Evolutionary conservation across 2,113 vertebrate species (phyloP).

Genomic region (Aviceda subcristata): DNA sequence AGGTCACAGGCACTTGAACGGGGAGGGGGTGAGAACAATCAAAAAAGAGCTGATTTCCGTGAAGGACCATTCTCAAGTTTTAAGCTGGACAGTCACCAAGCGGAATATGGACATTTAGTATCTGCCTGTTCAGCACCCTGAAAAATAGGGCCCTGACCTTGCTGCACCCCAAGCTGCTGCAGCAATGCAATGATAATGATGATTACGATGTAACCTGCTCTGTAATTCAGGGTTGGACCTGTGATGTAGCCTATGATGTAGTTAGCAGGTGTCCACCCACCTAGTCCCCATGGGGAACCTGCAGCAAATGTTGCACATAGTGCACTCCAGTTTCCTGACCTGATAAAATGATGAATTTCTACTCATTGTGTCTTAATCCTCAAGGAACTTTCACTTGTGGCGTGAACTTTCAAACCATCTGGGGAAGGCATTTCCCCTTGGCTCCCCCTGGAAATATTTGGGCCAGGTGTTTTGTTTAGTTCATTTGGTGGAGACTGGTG

Average conservation of each 20-base stretch:
- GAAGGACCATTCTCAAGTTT: background rate
- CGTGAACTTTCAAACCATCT: background rate
- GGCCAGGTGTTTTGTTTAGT: background rate
- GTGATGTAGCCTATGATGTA: background rate
- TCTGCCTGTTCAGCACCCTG: background rate
- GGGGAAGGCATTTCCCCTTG: background rate
- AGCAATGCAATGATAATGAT: background rate
- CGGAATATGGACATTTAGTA: background rate
- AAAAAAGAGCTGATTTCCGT: background rate
- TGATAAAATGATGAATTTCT: background rate
- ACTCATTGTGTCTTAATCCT: background rate
- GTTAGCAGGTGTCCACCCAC: background rate
- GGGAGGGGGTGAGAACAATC: background rate
- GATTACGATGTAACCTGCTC: background rate
- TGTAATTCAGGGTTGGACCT: background rate
- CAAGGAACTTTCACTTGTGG: background rate
- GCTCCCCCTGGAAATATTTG: background rate
- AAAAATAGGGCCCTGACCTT: background rate
- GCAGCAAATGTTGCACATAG: background rate
- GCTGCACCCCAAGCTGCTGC: background rate
- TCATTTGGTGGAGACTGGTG: background rate
- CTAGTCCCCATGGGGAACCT: background rate
- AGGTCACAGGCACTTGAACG: background rate
- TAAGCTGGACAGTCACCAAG: no score
- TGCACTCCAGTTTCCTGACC: background rate